phyloP scores from a whole-genome alignment of 1,140 invertebrate genomes.

The Drosophila varians region DNA sequence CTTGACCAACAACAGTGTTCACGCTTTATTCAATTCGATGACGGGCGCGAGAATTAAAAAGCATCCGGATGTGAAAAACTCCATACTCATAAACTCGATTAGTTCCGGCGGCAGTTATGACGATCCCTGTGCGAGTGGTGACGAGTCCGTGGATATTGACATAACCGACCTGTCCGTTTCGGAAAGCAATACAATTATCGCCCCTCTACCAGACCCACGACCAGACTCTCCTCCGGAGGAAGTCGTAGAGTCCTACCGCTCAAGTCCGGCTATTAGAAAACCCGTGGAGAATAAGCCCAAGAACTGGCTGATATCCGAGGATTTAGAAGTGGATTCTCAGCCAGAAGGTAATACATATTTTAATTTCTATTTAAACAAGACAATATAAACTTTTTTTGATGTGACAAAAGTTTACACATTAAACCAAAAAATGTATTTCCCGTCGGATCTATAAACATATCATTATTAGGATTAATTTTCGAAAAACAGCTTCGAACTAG shows the following conservation, averaged over 20 bases:
- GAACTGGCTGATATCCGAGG: conserved; percentile 41
- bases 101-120: conserved; percentile 29
- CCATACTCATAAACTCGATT: conserved; percentile 29
- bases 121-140: conserved; percentile 31
- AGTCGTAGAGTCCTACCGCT: neutral
- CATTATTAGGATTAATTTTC: no score
- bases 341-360: conserved; percentile 22
- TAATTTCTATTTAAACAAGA: neutral
- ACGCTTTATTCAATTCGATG: conserved; percentile 37
- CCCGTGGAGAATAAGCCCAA: conserved; percentile 26
- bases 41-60: conserved; percentile 36
- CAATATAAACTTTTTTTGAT: neutral
- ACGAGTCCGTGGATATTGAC: conserved; percentile 39
- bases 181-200: conserved; percentile 19
- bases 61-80: conserved; percentile 32
- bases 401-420: no score
- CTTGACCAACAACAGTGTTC: conserved; percentile 36
- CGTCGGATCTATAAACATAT: no score
- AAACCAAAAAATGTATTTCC: neutral
- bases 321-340: conserved; percentile 25
- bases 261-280: conserved; percentile 23
- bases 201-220: neutral
- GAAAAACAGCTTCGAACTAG: no score
- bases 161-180: conserved; percentile 36
- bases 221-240: conserved; percentile 26